Conservation (phyloP, 1,140 invertebrate genomes). For the Drosophila triauraria region DNA sequence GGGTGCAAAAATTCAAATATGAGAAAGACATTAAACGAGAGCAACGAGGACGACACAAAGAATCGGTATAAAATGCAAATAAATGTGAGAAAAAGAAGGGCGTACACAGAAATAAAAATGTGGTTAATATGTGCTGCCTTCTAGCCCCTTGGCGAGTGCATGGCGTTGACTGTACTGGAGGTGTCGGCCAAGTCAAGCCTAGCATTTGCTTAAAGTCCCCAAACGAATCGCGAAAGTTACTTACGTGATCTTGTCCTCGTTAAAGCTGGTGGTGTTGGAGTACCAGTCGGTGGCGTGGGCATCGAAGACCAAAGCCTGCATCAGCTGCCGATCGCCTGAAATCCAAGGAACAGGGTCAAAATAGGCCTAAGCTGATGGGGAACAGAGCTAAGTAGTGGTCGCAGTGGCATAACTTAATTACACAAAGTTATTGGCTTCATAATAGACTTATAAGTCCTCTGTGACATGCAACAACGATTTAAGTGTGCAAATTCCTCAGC, state of each 20-base stretch:
- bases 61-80: conserved; percentile 68
- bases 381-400: not conserved
- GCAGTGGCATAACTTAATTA: conserved; percentile 4
- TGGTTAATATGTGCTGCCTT: conserved; percentile 66
- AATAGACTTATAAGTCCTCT: not conserved
- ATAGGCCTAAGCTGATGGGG: not conserved
- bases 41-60: conserved; percentile 50
- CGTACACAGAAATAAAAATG: conserved; percentile 73
- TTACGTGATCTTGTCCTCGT: conserved; percentile 89
- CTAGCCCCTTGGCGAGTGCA: conserved; percentile 23
- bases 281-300: conserved; percentile 95
- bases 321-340: conserved; percentile 92
- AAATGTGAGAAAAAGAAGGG: conserved; percentile 79
- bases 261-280: conserved; percentile 89
- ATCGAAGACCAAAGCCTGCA: conserved; percentile 94
- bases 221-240: conserved; percentile 33
- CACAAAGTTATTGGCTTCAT: conserved; percentile 1
- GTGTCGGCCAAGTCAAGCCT: conserved; percentile 57
- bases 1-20: conserved; percentile 74
- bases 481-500: conserved; percentile 74
- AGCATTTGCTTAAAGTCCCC: conserved; percentile 23
- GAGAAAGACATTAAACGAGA: conserved; percentile 62
- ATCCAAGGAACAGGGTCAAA: conserved; percentile 38
- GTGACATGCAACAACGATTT: conserved; percentile 48
- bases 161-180: conserved; percentile 68